phyloP scores from a whole-genome alignment of 2,113 vertebrate species.

The Macrotis lagotis region DNA sequence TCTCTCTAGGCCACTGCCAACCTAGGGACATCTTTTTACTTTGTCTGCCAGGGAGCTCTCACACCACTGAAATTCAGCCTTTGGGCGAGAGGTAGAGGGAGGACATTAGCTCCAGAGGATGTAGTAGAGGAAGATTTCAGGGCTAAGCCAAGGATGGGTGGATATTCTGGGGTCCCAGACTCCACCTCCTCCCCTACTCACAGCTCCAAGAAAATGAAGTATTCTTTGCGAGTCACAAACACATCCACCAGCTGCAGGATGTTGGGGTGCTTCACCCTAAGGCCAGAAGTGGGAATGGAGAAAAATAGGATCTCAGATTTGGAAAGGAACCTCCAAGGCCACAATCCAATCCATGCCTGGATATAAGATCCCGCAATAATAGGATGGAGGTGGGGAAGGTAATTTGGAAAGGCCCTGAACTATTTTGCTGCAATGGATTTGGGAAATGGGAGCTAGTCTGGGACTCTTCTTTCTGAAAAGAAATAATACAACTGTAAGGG shows the following conservation, averaged over 20 bases:
- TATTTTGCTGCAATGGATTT: neutral
- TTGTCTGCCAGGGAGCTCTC: slow-evolving; percentile 1
- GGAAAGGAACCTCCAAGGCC: neutral
- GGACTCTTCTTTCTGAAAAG: neutral
- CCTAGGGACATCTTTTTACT: neutral
- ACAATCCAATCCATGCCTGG: neutral
- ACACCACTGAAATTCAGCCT: neutral
- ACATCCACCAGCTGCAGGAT: slow-evolving; percentile 97
- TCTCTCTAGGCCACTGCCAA: neutral
- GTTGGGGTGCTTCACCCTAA: slow-evolving; percentile 97
- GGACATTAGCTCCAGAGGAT: neutral
- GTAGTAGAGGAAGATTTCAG: slow-evolving; percentile 30
- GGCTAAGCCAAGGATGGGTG: slow-evolving; percentile 17
- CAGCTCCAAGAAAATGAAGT: slow-evolving; percentile 99
- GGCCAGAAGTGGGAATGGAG: slow-evolving; percentile 9
- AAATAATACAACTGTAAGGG: too few relatives aligned
- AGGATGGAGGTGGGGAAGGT: neutral
- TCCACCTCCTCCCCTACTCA: slow-evolving; percentile 86
- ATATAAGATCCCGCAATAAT: neutral
- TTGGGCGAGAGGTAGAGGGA: neutral
- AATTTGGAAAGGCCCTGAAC: neutral
- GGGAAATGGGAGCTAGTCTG: neutral
- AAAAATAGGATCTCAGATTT: neutral
- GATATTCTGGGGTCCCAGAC: slow-evolving; percentile 42
- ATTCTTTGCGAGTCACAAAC: slow-evolving; percentile 97